Evolutionary conservation across 2,797 vertebrate species (phyloP).

Genomic region (Myiothlypis chrysogaster): DNA sequence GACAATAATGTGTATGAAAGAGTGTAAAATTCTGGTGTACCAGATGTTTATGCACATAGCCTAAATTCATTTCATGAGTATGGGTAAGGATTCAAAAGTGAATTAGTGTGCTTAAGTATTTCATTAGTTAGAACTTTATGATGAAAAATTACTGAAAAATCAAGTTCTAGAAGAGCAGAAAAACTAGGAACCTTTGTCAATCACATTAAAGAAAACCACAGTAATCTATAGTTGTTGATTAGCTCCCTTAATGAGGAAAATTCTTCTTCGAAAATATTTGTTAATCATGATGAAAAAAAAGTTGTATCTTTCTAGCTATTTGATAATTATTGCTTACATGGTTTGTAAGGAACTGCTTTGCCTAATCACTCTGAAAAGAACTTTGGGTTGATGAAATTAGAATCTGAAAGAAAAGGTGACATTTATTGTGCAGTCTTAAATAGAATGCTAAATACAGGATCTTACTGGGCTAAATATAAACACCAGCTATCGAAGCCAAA

Average conservation of each 20-base stretch:
- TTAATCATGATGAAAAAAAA: background rate
- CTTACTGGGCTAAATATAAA: background rate
- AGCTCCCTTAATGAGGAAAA: background rate
- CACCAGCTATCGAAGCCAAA: background rate
- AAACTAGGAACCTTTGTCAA: background rate
- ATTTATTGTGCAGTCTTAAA: background rate
- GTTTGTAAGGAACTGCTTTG: background rate
- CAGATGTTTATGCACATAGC: background rate
- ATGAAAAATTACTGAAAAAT: background rate
- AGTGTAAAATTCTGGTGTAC: background rate
- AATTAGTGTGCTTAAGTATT: background rate
- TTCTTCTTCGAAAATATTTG: background rate
- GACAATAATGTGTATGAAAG: background rate
- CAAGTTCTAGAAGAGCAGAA: background rate
- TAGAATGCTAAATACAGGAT: background rate
- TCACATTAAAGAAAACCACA: background rate
- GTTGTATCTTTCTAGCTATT: background rate
- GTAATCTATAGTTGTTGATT: background rate
- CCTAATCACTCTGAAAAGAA: background rate
- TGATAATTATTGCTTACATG: background rate
- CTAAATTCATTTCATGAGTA: background rate
- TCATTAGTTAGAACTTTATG: background rate
- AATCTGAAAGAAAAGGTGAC: background rate
- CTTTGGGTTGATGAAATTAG: background rate
- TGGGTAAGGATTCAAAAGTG: background rate